Evolutionary conservation across 2,113 vertebrate species (phyloP).

Genomic region (Pterocles orientalis): DNA sequence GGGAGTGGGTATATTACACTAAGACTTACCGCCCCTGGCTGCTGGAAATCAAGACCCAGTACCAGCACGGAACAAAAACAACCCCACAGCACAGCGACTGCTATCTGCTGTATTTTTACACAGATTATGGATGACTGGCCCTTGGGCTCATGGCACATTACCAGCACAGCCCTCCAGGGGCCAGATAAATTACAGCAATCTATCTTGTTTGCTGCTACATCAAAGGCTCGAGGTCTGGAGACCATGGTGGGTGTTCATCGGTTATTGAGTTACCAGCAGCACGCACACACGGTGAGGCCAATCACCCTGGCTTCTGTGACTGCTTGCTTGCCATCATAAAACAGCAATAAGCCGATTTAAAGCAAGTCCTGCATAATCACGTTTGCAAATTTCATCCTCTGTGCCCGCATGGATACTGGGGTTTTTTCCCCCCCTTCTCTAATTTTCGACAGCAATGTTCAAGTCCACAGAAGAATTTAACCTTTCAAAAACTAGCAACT

Average conservation of each 20-base stretch:
- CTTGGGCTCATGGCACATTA: slow-evolving; percentile 53
- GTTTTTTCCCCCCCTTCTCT: rapidly evolving
- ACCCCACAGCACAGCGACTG: neutral
- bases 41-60: neutral
- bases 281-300: slow-evolving; percentile 29
- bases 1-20: neutral
- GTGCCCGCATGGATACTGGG: rapidly evolving
- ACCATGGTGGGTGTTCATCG: slow-evolving; percentile 49
- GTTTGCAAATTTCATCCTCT: slow-evolving; percentile 49
- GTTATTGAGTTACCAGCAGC: slow-evolving; percentile 63
- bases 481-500: neutral
- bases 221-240: slow-evolving; percentile 56
- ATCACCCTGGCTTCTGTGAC: slow-evolving; percentile 29
- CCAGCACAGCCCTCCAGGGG: slow-evolving; percentile 55
- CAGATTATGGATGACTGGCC: slow-evolving; percentile 59
- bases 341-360: slow-evolving; percentile 59
- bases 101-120: slow-evolving; percentile 19
- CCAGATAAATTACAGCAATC: slow-evolving; percentile 64
- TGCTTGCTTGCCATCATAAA: slow-evolving; percentile 49
- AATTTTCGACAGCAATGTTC: neutral
- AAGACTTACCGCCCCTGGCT: neutral
- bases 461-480: neutral
- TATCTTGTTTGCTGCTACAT: slow-evolving; percentile 61
- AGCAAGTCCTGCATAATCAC: slow-evolving; percentile 48
- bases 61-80: neutral